Evolutionary conservation across 2,888 invertebrate genomes (phyloP).

Genomic region (Drosophila atroscutellata): DNA sequence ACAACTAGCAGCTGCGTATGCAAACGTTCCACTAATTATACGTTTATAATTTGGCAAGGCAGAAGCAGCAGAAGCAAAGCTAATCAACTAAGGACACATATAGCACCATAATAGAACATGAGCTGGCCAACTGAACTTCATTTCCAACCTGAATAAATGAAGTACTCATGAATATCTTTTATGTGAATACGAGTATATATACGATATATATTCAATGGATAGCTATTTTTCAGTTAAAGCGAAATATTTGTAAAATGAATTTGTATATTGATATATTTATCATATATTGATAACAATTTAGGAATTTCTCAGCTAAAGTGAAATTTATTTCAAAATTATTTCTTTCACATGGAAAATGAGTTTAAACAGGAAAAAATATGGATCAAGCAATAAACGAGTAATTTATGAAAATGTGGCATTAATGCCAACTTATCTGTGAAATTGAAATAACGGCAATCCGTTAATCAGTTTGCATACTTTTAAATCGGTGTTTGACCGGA

Average conservation of each 20-base stretch:
- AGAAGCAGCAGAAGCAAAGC: not conserved
- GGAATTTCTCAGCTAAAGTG: not conserved
- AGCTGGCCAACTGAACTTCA: not conserved
- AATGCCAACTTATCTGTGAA: not conserved
- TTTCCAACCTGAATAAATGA: not conserved
- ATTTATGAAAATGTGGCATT: not conserved
- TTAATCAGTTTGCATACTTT: not conserved
- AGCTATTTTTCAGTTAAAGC: not conserved
- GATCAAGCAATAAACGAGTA: no score
- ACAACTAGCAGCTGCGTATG: conserved; percentile 10
- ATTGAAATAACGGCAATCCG: not conserved
- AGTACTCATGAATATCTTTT: not conserved
- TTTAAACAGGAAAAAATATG: not conserved
- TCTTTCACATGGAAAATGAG: not conserved
- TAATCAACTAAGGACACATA: not conserved
- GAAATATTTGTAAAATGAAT: not conserved
- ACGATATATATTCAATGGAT: not conserved
- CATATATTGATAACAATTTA: no score
- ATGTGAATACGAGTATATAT: not conserved
- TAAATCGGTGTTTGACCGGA: not conserved
- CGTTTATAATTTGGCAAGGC: not conserved
- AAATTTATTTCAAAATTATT: not conserved
- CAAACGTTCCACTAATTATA: conserved; percentile 10
- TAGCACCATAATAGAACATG: not conserved
- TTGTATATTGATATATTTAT: no score